Conservation (phyloP, 2,113 vertebrate genomes). For the Acrocephalus arundinaceus region DNA sequence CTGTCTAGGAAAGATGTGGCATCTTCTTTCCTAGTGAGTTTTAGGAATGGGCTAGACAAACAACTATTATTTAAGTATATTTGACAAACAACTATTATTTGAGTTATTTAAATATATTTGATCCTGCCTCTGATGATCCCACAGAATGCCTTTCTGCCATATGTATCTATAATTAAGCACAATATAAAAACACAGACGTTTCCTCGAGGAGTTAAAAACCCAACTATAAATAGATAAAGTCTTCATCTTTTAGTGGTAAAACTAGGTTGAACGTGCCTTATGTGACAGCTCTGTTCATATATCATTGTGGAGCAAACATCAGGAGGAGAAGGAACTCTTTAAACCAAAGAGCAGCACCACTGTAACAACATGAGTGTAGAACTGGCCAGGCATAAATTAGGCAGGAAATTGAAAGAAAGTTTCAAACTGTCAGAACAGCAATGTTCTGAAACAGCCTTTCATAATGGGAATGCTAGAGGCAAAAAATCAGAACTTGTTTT, state of each 20-base stretch:
- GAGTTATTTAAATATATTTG: background rate
- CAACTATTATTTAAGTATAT: background rate
- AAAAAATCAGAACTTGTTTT: conserved; percentile 60
- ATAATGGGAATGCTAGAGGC: conserved; percentile 54
- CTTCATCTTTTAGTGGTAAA: conserved; percentile 16
- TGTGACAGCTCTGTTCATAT: conserved; percentile 17
- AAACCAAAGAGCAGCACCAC: background rate
- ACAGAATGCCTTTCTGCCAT: background rate
- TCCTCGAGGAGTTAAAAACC: conserved; percentile 10
- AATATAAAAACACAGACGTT: background rate
- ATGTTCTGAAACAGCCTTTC: conserved; percentile 56
- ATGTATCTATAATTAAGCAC: background rate
- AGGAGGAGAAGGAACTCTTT: conserved; percentile 34
- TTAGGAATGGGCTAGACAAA: background rate
- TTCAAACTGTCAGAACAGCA: conserved; percentile 18
- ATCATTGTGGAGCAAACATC: conserved; percentile 5
- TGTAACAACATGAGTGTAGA: conserved; percentile 3
- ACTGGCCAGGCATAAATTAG: conserved; percentile 43
- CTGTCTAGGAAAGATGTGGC: background rate
- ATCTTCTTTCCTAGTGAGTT: background rate
- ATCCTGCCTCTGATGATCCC: background rate
- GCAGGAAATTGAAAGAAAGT: conserved; percentile 57
- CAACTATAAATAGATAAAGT: conserved; percentile 29
- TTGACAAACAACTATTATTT: background rate
- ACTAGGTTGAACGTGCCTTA: conserved; percentile 39